Evolutionary conservation across 1,140 invertebrate species (phyloP).

Genomic region (Drosophila watanabei): DNA sequence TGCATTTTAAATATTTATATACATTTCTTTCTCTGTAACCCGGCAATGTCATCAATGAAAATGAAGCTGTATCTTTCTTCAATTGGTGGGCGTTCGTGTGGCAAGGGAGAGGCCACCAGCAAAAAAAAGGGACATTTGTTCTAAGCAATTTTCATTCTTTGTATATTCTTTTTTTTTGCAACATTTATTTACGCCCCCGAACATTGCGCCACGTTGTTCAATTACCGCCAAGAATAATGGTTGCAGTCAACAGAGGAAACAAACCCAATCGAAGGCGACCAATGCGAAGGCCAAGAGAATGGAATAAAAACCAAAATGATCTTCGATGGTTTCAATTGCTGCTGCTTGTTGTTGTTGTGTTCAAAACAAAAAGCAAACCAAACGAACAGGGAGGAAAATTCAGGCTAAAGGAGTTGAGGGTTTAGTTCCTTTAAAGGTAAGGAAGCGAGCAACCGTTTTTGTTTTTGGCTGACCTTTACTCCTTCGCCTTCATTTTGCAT

Average conservation of each 20-base stretch:
- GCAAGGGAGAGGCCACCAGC: conserved; percentile 20
- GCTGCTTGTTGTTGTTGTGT: conserved; percentile 47
- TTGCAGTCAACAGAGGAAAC: conserved; percentile 43
- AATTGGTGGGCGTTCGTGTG: conserved; percentile 61
- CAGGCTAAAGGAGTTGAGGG: background rate
- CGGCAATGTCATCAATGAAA: conserved; percentile 59
- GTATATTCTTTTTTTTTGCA: conserved; percentile 42
- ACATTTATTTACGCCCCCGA: conserved; percentile 66
- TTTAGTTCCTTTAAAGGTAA: conserved; percentile 16
- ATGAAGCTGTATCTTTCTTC: conserved; percentile 64
- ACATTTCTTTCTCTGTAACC: background rate
- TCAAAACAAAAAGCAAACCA: conserved; percentile 34
- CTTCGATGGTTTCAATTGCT: conserved; percentile 72
- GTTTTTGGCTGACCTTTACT: conserved; percentile 50
- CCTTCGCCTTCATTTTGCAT: conserved; percentile 60
- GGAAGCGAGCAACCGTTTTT: conserved; percentile 65
- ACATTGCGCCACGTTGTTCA: conserved; percentile 74
- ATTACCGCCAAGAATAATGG: conserved; percentile 80
- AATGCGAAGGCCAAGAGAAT: conserved; percentile 51
- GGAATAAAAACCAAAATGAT: conserved; percentile 62
- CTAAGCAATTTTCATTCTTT: conserved; percentile 60
- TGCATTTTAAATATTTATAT: too few species aligned
- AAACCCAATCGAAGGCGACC: conserved; percentile 50
- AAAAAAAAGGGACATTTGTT: conserved; percentile 64
- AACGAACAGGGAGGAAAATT: background rate